Evolutionary conservation across 2,113 vertebrate species (phyloP).

Genomic region (Cyprinodon tularosa): DNA sequence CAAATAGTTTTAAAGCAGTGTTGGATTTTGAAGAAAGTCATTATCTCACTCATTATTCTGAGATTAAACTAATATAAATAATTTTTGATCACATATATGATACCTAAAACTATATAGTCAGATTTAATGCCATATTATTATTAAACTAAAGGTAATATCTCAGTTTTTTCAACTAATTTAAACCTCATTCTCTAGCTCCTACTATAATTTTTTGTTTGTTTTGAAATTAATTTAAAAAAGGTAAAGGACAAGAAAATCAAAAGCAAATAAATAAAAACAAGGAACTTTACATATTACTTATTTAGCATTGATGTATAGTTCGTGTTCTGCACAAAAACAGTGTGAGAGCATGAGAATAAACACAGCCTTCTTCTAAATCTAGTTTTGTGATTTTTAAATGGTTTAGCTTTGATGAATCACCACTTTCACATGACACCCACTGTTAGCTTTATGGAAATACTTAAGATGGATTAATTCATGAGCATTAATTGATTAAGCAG

Average conservation of each 20-base stretch:
- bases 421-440: slow-evolving; percentile 49
- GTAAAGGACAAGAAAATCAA: not conserved
- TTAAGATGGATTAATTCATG: slow-evolving; percentile 71
- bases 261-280: not conserved
- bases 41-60: not conserved
- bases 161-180: not conserved
- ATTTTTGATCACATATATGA: not conserved
- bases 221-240: not conserved
- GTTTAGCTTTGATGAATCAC: slow-evolving; percentile 68
- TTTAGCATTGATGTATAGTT: not conserved
- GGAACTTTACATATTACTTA: not conserved
- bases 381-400: slow-evolving; percentile 5
- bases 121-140: not conserved
- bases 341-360: not conserved
- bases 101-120: not conserved
- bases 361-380: too few species aligned
- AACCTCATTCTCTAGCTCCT: not conserved
- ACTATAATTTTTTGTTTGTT: not conserved
- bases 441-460: slow-evolving; percentile 53
- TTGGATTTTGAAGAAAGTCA: not conserved
- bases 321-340: not conserved
- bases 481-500: slow-evolving; percentile 74
- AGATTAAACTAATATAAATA: not conserved
- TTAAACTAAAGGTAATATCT: not conserved
- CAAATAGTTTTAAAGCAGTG: not conserved